These are phyloP conservation scores for Apocheima hispidaria DNA, from an alignment of 2,888 invertebrate species.

Conservation along the genomic window DNA sequence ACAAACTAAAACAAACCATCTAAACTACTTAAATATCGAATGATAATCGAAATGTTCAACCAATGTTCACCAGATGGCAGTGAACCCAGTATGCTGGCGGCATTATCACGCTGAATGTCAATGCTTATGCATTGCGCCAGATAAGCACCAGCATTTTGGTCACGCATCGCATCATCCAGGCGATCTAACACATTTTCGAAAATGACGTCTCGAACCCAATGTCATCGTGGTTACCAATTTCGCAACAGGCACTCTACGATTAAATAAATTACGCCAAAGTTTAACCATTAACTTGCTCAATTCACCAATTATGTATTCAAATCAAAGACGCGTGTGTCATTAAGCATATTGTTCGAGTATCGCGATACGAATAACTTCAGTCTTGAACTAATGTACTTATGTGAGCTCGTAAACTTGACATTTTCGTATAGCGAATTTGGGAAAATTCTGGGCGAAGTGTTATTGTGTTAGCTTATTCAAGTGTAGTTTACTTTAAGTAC, in stretches of 20 bases:
- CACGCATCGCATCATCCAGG: too few relatives aligned
- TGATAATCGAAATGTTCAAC: too few relatives aligned
- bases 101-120: too few relatives aligned
- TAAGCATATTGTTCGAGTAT: constrained; percentile 36
- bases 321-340: constrained; percentile 37
- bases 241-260: constrained; percentile 24
- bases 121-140: too few relatives aligned
- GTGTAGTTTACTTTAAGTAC: neutral
- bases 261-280: constrained; percentile 30
- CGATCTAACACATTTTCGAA: too few relatives aligned
- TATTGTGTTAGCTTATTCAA: neutral
- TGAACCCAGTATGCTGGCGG: too few relatives aligned
- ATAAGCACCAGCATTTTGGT: too few relatives aligned
- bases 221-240: constrained; percentile 22
- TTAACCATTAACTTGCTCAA: constrained; percentile 33
- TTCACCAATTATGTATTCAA: constrained; percentile 41
- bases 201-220: too few relatives aligned
- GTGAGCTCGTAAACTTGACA: constrained; percentile 19
- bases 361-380: constrained; percentile 9
- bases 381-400: constrained; percentile 2
- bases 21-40: too few relatives aligned
- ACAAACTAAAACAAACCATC: too few relatives aligned
- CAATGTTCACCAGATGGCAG: too few relatives aligned
- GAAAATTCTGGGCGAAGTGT: neutral
- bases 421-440: constrained; percentile 1